Conservation (phyloP, 2,888 invertebrate genomes). For the Euproctis similis region DNA sequence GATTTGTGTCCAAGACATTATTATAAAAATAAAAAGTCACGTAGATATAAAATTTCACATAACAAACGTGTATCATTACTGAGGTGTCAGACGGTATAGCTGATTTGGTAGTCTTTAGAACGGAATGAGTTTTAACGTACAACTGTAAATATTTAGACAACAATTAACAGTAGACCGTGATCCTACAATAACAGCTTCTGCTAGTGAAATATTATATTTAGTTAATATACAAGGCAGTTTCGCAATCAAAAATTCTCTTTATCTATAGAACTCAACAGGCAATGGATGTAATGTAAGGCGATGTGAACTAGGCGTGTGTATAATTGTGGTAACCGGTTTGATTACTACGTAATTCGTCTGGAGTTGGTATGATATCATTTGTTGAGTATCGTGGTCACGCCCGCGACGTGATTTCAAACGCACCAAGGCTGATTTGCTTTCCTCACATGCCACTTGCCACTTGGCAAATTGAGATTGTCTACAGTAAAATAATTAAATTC, state of each 20-base stretch:
- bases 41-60: too few relatives aligned
- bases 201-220: slow-evolving; percentile 7
- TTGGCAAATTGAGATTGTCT: too few relatives aligned
- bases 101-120: slow-evolving; percentile 35
- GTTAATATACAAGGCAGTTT: slow-evolving; percentile 25
- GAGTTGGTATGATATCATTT: slow-evolving; percentile 64
- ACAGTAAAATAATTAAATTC: too few relatives aligned
- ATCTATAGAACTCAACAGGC: slow-evolving; percentile 12
- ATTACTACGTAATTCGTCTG: slow-evolving; percentile 63
- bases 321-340: slow-evolving; percentile 39
- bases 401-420: slow-evolving; percentile 43
- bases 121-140: slow-evolving; percentile 44
- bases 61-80: slow-evolving; percentile 16
- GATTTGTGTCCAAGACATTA: too few relatives aligned
- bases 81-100: slow-evolving; percentile 30
- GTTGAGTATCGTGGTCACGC: slow-evolving; percentile 55
- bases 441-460: slow-evolving; percentile 26
- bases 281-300: slow-evolving; percentile 25
- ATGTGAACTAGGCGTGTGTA: slow-evolving; percentile 18
- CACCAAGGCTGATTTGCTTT: slow-evolving; percentile 43
- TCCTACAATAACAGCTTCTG: slow-evolving; percentile 41
- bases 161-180: slow-evolving; percentile 62
- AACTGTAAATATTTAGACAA: slow-evolving; percentile 68
- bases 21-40: too few relatives aligned
- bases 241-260: slow-evolving; percentile 3